These are phyloP conservation scores for Pogoniulus pusillus DNA, from an alignment of 2,797 vertebrate species.

Conservation along the genomic window DNA sequence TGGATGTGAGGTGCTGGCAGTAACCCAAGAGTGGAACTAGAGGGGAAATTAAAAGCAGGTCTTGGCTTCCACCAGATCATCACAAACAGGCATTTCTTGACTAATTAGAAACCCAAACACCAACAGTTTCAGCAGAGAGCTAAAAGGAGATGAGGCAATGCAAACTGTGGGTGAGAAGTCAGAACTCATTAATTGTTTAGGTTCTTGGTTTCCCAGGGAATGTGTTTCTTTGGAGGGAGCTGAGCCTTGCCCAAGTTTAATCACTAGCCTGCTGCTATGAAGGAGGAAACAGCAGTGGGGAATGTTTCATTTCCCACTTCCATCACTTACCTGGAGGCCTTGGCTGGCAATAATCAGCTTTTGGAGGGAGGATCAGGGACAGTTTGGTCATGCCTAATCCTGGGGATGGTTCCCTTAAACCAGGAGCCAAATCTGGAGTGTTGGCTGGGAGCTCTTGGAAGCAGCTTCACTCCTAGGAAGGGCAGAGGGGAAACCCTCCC, in stretches of 20 bases:
- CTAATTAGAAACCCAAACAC: background rate
- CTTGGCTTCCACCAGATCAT: background rate
- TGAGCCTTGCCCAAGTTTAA: background rate
- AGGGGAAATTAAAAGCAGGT: background rate
- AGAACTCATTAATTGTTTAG: background rate
- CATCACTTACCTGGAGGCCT: background rate
- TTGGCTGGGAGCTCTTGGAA: background rate
- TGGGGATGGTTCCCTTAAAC: background rate
- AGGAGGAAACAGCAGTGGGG: background rate
- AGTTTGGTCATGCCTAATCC: fast-evolving
- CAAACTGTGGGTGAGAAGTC: background rate
- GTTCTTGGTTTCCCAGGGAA: background rate
- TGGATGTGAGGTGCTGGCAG: background rate
- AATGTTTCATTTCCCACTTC: background rate
- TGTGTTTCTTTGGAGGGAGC: background rate
- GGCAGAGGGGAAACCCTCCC: background rate
- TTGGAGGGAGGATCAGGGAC: background rate
- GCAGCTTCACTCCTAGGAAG: background rate
- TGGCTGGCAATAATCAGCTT: background rate
- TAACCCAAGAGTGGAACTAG: background rate
- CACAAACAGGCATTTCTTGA: background rate
- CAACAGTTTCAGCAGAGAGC: background rate
- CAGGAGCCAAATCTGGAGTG: background rate
- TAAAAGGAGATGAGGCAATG: background rate
- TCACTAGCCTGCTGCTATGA: background rate